Conservation (phyloP, 2,113 vertebrate genomes). For the Zapus hudsonius region DNA sequence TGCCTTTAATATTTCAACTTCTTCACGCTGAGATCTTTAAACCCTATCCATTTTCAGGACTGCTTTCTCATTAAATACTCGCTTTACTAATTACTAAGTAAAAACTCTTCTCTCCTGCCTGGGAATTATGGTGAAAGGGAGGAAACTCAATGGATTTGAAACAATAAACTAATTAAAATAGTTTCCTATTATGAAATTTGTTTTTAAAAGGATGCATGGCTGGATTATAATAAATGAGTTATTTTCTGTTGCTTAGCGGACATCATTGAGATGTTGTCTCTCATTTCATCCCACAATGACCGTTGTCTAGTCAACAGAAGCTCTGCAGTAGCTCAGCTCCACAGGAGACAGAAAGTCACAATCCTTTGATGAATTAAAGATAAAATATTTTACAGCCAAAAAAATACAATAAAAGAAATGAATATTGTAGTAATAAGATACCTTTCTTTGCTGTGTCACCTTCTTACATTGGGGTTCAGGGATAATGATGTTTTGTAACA, state of each 20-base stretch:
- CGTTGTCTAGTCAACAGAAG: neutral
- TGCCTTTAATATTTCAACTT: conserved; percentile 73
- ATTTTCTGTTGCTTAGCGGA: conserved; percentile 5
- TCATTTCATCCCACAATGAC: neutral
- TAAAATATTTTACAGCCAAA: conserved; percentile 49
- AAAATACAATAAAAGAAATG: conserved; percentile 33
- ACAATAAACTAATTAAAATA: conserved; percentile 61
- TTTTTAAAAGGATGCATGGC: neutral
- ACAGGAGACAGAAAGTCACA: conserved; percentile 14
- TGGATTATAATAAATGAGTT: conserved; percentile 21
- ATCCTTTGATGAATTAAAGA: conserved; percentile 67
- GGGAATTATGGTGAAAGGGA: neutral
- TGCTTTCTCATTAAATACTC: conserved; percentile 70
- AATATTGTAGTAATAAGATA: neutral
- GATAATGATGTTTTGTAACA: conserved; percentile 56
- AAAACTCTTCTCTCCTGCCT: conserved; percentile 42
- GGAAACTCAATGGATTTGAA: conserved; percentile 27
- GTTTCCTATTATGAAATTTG: conserved; percentile 20
- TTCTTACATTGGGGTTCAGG: conserved; percentile 35
- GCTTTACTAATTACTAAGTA: conserved; percentile 61
- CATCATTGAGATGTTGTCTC: neutral
- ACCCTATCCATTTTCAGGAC: conserved; percentile 55
- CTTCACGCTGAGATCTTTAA: conserved; percentile 72
- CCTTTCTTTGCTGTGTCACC: conserved; percentile 32
- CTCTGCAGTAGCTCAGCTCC: neutral